Conservation (phyloP, 2,888 invertebrate genomes). For the Plebejus anna region DNA sequence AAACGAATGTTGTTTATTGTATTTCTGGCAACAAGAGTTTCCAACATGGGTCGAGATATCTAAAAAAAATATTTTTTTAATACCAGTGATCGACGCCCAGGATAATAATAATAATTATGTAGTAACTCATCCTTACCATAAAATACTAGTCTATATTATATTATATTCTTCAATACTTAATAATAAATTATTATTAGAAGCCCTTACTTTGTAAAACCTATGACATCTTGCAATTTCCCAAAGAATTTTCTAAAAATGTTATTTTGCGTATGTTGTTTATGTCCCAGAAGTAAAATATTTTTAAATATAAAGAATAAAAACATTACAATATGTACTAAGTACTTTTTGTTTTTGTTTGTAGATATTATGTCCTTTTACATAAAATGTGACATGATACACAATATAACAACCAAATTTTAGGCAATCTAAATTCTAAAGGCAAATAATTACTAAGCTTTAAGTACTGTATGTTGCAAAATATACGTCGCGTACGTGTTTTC, state of each 20-base stretch:
- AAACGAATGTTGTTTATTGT: constrained; percentile 61
- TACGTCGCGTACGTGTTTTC: too few relatives aligned
- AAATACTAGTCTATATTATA: neutral
- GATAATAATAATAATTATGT: constrained; percentile 3
- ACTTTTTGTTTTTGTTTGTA: neutral
- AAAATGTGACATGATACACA: neutral
- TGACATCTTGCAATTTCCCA: neutral
- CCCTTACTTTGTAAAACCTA: neutral
- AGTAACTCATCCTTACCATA: neutral
- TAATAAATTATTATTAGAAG: neutral
- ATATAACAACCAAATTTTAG: too few relatives aligned
- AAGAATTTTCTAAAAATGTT: neutral
- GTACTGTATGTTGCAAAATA: too few relatives aligned
- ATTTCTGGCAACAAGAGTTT: constrained; percentile 70
- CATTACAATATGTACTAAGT: neutral
- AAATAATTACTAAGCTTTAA: too few relatives aligned
- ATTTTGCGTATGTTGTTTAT: neutral
- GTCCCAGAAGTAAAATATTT: neutral
- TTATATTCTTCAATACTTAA: neutral
- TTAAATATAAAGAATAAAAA: neutral
- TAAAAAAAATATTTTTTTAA: constrained; percentile 45
- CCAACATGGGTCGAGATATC: constrained; percentile 76
- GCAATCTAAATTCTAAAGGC: too few relatives aligned
- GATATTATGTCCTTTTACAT: neutral
- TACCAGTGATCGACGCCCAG: neutral